These are phyloP conservation scores for Saxidomus purpurata DNA, from an alignment of 1,140 invertebrate genomes.

Conservation along the genomic window DNA sequence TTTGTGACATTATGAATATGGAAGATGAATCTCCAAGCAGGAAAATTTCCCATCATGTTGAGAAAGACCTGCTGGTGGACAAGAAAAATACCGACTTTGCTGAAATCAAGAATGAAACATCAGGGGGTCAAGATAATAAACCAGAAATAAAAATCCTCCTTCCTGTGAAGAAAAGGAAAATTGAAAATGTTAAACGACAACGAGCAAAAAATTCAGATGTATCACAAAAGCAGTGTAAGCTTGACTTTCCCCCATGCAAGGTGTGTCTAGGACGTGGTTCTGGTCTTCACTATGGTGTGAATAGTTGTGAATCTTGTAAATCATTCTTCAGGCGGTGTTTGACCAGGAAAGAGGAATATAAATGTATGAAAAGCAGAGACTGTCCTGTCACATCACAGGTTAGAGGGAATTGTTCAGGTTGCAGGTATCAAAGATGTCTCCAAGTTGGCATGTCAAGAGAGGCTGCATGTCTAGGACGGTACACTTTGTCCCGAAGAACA, in stretches of 20 bases:
- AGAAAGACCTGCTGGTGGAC: conserved; percentile 37
- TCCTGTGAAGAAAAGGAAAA: conserved; percentile 58
- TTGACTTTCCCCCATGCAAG: conserved; percentile 60
- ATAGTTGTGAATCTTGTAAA: conserved; percentile 67
- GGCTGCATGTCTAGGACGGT: conserved; percentile 60
- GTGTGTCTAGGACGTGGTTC: conserved; percentile 57
- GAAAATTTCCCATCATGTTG: conserved; percentile 6
- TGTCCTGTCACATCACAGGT: conserved; percentile 59
- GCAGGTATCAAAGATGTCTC: conserved; percentile 54
- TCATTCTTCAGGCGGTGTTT: conserved; percentile 60
- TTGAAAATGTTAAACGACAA: conserved; percentile 49
- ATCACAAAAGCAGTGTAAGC: conserved; percentile 63
- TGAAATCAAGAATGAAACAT: not conserved
- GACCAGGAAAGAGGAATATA: conserved; percentile 63
- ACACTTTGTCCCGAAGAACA: conserved; percentile 58
- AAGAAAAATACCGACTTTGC: conserved; percentile 45
- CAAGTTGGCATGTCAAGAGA: conserved; percentile 64
- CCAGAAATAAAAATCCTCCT: conserved; percentile 12
- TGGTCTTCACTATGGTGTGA: conserved; percentile 63
- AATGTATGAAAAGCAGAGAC: conserved; percentile 53
- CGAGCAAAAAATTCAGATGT: conserved; percentile 51
- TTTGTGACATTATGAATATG: not conserved
- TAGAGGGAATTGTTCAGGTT: conserved; percentile 63
- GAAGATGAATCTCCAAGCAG: not conserved
- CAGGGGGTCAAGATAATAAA: not conserved